These are phyloP conservation scores for Eidolon helvum DNA, from an alignment of 2,113 vertebrate species.

Conservation along the genomic window DNA sequence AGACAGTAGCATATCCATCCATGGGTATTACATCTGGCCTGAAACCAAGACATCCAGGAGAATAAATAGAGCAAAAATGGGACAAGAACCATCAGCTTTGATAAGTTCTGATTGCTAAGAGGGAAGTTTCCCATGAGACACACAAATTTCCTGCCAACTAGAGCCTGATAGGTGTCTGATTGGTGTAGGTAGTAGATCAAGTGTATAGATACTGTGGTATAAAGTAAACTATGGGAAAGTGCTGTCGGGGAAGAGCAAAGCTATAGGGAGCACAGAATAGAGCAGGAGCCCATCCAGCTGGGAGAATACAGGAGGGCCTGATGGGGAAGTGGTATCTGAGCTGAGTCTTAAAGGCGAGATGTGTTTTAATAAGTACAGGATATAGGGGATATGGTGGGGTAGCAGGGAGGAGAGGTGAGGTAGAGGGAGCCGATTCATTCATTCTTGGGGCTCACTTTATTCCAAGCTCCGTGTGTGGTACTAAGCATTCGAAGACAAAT, in stretches of 20 bases:
- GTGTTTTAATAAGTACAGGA: neutral
- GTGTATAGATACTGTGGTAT: neutral
- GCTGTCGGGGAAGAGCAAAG: neutral
- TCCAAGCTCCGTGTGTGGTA: neutral
- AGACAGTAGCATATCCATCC: neutral
- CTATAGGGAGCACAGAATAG: neutral
- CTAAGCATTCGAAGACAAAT: neutral
- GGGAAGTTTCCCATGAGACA: neutral
- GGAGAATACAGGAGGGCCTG: neutral
- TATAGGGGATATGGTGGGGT: neutral
- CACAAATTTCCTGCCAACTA: neutral
- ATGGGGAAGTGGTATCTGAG: neutral
- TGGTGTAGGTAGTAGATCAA: neutral
- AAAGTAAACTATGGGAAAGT: neutral
- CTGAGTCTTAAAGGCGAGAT: neutral
- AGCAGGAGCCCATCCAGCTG: neutral
- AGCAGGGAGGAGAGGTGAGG: neutral
- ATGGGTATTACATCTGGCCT: neutral
- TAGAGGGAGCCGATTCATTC: neutral
- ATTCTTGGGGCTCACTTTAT: neutral
- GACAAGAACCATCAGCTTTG: neutral
- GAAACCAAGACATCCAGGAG: neutral
- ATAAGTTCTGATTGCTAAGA: neutral
- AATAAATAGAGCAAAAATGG: neutral
- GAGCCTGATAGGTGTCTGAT: neutral